These are phyloP conservation scores for Neelides folsomi DNA, from an alignment of 2,888 invertebrate species.

Conservation along the genomic window DNA sequence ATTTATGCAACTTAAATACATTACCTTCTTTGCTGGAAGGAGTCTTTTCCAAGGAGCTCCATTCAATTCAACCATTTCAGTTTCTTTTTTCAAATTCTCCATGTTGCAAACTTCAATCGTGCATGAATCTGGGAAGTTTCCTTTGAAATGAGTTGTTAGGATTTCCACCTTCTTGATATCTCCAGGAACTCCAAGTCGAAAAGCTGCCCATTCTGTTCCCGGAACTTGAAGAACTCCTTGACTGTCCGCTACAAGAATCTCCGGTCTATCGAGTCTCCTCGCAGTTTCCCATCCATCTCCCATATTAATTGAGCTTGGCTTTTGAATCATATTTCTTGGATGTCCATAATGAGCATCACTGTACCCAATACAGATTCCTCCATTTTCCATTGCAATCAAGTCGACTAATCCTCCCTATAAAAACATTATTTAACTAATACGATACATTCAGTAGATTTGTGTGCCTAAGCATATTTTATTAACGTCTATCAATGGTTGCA, in stretches of 20 bases:
- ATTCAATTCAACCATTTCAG: conserved; percentile 10
- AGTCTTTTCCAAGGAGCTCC: conserved; percentile 42
- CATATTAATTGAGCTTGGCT: conserved; percentile 44
- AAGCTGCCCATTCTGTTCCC: conserved; percentile 51
- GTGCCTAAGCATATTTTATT: too few species aligned
- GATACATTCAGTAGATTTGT: too few species aligned
- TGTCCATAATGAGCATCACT: conserved; percentile 54
- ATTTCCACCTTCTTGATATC: conserved; percentile 43
- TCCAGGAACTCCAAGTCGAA: conserved; percentile 46
- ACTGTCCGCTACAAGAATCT: conserved; percentile 42
- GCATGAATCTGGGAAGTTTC: conserved; percentile 51
- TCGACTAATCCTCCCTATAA: conserved; percentile 37
- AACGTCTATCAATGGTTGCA: too few species aligned
- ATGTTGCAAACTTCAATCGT: conserved; percentile 43
- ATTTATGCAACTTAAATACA: too few species aligned
- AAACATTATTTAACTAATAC: background rate
- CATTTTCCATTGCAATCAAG: conserved; percentile 44
- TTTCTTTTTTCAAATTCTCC: conserved; percentile 34
- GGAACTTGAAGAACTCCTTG: conserved; percentile 47
- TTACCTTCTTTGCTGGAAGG: conserved; percentile 44
- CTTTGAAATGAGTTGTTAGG: conserved; percentile 50
- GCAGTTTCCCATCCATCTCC: conserved; percentile 56
- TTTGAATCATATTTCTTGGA: conserved; percentile 48
- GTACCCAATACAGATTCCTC: conserved; percentile 45
- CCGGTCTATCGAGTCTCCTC: conserved; percentile 47